Evolutionary conservation across 1,140 invertebrate species (phyloP), one percentile per base, ranked within the genome.

Genomic region (Drosophila chauvacae): DNA sequence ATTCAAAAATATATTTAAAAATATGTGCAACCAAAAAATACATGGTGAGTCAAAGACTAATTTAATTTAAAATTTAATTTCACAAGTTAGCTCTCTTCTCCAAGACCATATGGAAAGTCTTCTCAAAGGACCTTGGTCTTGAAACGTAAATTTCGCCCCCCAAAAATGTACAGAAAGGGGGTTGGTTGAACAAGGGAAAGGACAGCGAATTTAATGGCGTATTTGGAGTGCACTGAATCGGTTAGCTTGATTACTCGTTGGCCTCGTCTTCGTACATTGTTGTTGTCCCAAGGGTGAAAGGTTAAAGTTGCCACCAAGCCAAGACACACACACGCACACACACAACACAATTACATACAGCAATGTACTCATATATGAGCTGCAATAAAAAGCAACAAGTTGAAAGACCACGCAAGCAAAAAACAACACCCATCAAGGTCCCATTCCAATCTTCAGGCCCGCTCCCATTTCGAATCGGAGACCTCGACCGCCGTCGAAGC

Each of bases 141-240:
- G 20, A 39, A 56, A 37, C 14, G 5, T 39, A 26, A 30, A 20
- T 20, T n/a, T 26, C 20, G 9, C 7, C 33, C 3, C 1, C 20
- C 14, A n/a, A 39, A 51, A 33, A 33, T 3, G 7, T 18, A 18
- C 41, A 53, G 26, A 33, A 45, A 55, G 47, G 41, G 35, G 14
- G 47, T 16, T 26, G 13, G 47, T 3, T 11, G 9, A 39, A 20
- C 5, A 14, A 10, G 9, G 20, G 9, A 20, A 42, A 33, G 16
- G 26, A 50, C 39, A 13, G 33, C 20, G 18, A 56, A 58, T 71
- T 42, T 37, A 50, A 65, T 30, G 81, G 47, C 58, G 53, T 76
- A 75, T 80, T 87, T 77, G 55, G 53, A 86, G 78, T 87, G 83
- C 66, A 83, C 53, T 80, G 86, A 87, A 86, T 83, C 80, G 84